A percentile compares a stretch with the other conserved stretches of the same genome.
Conservation (phyloP, 2,797 vertebrate species). For the Gobionotothen gibberifrons region DNA sequence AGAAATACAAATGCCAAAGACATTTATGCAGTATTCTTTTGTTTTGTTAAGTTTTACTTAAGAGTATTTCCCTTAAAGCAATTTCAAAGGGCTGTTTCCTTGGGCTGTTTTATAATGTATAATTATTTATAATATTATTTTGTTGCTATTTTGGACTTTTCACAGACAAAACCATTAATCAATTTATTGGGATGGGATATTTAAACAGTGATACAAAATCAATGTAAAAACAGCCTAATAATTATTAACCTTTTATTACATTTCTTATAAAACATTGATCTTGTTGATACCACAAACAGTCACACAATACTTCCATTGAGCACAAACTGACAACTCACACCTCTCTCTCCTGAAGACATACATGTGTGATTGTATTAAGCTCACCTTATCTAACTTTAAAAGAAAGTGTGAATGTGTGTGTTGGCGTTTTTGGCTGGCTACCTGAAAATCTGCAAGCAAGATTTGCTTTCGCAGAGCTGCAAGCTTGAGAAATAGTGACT, state of each 20-base stretch:
- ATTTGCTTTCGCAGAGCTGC: slow-evolving; percentile 21
- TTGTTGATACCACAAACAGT: background rate
- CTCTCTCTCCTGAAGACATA: background rate
- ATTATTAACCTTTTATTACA: background rate
- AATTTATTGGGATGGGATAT: background rate
- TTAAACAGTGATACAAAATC: background rate
- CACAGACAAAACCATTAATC: too few species aligned
- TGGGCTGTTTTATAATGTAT: too few species aligned
- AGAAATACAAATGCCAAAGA: background rate
- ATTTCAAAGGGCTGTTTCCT: too few species aligned
- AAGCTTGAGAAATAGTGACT: slow-evolving; percentile 54
- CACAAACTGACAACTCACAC: slow-evolving; percentile 12
- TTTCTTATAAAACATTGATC: background rate
- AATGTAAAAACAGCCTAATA: background rate
- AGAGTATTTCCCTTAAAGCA: too few species aligned
- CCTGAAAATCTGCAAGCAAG: slow-evolving; percentile 34
- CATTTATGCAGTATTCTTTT: background rate
- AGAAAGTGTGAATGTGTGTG: background rate
- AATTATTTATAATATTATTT: too few species aligned
- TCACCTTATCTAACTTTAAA: background rate
- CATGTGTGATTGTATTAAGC: background rate
- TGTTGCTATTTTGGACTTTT: too few species aligned
- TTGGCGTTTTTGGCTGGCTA: slow-evolving; percentile 7
- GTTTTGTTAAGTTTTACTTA: too few species aligned
- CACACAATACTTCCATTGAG: background rate